These are phyloP conservation scores for Leptinotarsa texana DNA, from an alignment of 1,140 invertebrate genomes.

Conservation along the genomic window DNA sequence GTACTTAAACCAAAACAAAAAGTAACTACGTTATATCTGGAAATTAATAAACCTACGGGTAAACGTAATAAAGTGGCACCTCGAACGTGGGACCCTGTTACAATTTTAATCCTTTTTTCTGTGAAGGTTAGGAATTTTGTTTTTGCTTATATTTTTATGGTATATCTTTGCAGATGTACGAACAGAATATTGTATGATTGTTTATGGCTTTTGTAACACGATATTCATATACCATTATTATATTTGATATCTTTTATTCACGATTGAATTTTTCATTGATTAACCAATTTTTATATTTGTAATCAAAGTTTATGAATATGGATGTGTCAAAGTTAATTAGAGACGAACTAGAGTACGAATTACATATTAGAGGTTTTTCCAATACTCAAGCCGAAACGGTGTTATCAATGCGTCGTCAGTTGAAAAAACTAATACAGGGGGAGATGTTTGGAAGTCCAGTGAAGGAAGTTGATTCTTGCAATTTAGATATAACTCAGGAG, in stretches of 20 bases:
- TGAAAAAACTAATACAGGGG: conserved; percentile 6
- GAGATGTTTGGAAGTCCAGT: neutral
- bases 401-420: conserved; percentile 15
- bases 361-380: neutral
- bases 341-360: conserved; percentile 10
- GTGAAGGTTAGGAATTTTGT: too few species aligned
- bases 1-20: too few species aligned
- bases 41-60: neutral
- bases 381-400: neutral
- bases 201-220: neutral
- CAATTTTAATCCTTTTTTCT: neutral
- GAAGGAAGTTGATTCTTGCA: too few species aligned
- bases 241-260: neutral
- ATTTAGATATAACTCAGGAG: too few species aligned
- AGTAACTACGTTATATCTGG: too few species aligned
- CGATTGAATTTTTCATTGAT: neutral
- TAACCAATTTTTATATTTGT: neutral
- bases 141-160: too few species aligned
- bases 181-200: neutral
- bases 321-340: conserved; percentile 7
- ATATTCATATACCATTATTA: too few species aligned
- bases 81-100: neutral
- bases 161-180: neutral
- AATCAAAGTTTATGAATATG: neutral
- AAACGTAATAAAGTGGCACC: conserved; percentile 5